A percentile compares a stretch with the other conserved stretches of the same genome.
Evolutionary conservation across 2,113 vertebrate species (phyloP).

Genomic region (Colistium nudipinnis): DNA sequence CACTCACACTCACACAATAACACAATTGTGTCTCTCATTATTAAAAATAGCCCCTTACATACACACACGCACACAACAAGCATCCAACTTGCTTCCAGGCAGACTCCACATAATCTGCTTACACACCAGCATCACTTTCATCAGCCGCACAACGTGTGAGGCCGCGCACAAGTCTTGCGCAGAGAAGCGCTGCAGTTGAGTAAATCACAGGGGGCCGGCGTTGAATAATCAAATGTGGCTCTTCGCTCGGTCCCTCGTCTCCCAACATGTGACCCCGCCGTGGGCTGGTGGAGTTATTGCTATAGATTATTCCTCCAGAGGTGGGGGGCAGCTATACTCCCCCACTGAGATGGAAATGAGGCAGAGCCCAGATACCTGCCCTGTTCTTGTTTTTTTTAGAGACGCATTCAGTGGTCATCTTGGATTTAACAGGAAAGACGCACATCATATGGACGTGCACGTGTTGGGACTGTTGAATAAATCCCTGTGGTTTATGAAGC

Average conservation of each 20-base stretch:
- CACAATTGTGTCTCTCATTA: conserved; percentile 13
- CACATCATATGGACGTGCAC: conserved; percentile 6
- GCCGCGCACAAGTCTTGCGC: conserved; percentile 20
- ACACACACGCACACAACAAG: neutral
- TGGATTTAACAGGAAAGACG: neutral
- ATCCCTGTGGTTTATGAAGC: neutral
- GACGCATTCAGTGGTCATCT: neutral
- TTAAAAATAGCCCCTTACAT: conserved; percentile 30
- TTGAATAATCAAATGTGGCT: conserved; percentile 52
- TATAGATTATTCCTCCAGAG: conserved; percentile 52
- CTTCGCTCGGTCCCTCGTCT: conserved; percentile 48
- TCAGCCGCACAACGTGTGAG: conserved; percentile 35
- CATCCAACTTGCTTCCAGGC: conserved; percentile 12
- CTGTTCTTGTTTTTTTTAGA: neutral
- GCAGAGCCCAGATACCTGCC: neutral
- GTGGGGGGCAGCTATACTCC: conserved; percentile 20
- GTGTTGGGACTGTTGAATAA: neutral
- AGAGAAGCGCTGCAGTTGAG: conserved; percentile 52
- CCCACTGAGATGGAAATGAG: conserved; percentile 14
- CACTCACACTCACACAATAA: neutral
- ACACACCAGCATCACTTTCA: conserved; percentile 17
- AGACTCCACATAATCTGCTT: conserved; percentile 30
- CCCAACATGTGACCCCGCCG: conserved; percentile 56
- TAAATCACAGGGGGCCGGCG: conserved; percentile 62
- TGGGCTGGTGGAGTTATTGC: conserved; percentile 64